Base-by-base conservation (phyloP, 1,140 invertebrate genomes). In the Philopotamus ludificatus region DNA sequence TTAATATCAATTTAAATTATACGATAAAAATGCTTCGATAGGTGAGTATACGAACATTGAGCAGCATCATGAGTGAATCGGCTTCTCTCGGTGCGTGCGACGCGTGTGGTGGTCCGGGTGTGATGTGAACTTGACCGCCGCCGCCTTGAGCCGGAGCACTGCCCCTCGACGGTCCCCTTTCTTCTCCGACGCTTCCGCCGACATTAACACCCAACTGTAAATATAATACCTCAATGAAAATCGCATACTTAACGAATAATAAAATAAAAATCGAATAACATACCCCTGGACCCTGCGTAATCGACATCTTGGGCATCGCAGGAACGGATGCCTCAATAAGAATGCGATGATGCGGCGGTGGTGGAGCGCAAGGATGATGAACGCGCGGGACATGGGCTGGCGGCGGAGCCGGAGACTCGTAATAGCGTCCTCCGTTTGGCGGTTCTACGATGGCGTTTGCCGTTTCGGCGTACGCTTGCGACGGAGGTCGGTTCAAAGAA, bases 41-140 rank as follows among this genome's bases (percentile, higher is more conserved):
- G 7, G 18, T 7, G 8, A 3, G 7, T 47, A 47, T 20, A 47
- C 18, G 18, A 70, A 88, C 86, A 79, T 86, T 81, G 1, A 94
- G 78, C 16, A 93, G 75, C 79, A 87, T 91, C 47, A 89, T 83
- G 49, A 93, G 79, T 18, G 89, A 89, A 75, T 93, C 91, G 8
- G 87, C 88, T 73, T 91, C 89, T 28, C 88, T 86, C 15, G 87
- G 86, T 28, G 89, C 87, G 76, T 89, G 88, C 70, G 84, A 85
- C 15, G 86, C 85, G 73, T 90, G 87, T 25, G 89, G 88, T 66
- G 90, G 89, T 47, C 77, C 77, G 54, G 75, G 76, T 16, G 65
- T 54, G 15, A 22, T 66, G 85, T 86, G 26, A 83, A 42, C 41
- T 44, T 54, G 61, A n/a, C 71, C 74, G 60, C 71, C 71, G 71